phyloP scores from a whole-genome alignment of 2,888 invertebrate genomes.

The Pseudococcus longispinus region DNA sequence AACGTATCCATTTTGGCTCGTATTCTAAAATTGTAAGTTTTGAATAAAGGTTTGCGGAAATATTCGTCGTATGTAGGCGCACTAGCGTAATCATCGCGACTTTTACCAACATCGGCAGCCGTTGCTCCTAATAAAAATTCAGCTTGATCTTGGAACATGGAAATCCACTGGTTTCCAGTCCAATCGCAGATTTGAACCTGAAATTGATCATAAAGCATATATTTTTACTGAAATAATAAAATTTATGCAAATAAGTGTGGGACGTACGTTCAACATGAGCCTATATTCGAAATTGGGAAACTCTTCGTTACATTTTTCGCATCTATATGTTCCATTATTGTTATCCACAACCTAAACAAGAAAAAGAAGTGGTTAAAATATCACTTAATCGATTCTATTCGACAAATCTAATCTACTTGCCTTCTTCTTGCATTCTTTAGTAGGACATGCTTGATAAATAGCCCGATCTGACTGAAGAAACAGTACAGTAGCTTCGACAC shows the following conservation, averaged over 20 bases:
- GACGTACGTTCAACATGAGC: conserved; percentile 72
- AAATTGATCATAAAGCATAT: conserved; percentile 59
- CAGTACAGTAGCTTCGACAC: conserved; percentile 78
- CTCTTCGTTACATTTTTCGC: conserved; percentile 92
- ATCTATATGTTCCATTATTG: conserved; percentile 85
- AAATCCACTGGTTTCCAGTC: conserved; percentile 87
- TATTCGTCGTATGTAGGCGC: conserved; percentile 70
- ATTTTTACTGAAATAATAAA: neutral
- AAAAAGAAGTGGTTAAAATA: conserved; percentile 56
- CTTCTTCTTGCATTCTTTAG: conserved; percentile 92
- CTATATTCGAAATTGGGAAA: conserved; percentile 87
- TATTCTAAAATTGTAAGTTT: conserved; percentile 81
- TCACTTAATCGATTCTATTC: conserved; percentile 58
- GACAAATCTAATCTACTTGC: conserved; percentile 58
- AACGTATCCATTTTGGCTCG: conserved; percentile 89
- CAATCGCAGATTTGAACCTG: conserved; percentile 84
- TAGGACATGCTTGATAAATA: conserved; percentile 90
- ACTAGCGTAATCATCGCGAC: conserved; percentile 71
- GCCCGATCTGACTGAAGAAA: conserved; percentile 82
- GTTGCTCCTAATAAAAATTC: conserved; percentile 76
- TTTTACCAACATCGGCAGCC: conserved; percentile 78
- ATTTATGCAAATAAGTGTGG: neutral
- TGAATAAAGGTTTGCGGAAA: conserved; percentile 79
- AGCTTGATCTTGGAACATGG: conserved; percentile 85
- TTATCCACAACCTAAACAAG: conserved; percentile 74